Evolutionary conservation across 2,888 invertebrate species (phyloP).

Genomic region (Eupithecia inturbata): DNA sequence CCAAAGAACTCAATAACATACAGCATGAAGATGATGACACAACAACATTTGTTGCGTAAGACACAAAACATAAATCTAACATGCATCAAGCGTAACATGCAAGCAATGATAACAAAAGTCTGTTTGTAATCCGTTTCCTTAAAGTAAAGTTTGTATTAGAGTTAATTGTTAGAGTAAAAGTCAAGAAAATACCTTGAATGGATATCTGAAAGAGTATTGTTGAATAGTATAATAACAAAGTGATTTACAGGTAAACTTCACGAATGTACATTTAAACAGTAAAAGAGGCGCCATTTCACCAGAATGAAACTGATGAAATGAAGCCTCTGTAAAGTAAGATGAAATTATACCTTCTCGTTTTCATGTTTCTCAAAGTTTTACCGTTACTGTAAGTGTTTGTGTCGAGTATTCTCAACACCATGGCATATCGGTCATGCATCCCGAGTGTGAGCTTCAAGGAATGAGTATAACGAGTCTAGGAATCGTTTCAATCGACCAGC

Average conservation of each 20-base stretch:
- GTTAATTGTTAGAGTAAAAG: conserved; percentile 76
- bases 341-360: conserved; percentile 80
- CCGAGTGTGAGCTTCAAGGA: conserved; percentile 77
- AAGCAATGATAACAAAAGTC: conserved; percentile 65
- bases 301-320: conserved; percentile 51
- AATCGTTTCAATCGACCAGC: conserved; percentile 60
- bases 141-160: conserved; percentile 72
- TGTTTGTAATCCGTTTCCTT: conserved; percentile 60
- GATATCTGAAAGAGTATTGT: conserved; percentile 70
- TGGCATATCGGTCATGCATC: conserved; percentile 74
- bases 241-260: conserved; percentile 62
- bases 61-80: conserved; percentile 52
- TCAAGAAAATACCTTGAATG: conserved; percentile 71
- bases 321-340: conserved; percentile 65
- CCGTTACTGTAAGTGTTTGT: conserved; percentile 76
- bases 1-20: conserved; percentile 63
- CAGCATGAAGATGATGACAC: conserved; percentile 71
- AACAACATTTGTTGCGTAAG: conserved; percentile 72
- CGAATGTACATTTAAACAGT: conserved; percentile 63
- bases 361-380: conserved; percentile 76
- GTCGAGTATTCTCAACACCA: conserved; percentile 67
- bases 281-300: conserved; percentile 66
- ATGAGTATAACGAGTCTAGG: conserved; percentile 68
- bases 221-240: conserved; percentile 60
- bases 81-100: conserved; percentile 67